Evolutionary conservation across 2,113 vertebrate species (phyloP), one percentile per base, ranked within the genome.

Genomic region (Nerophis lumbriciformis): DNA sequence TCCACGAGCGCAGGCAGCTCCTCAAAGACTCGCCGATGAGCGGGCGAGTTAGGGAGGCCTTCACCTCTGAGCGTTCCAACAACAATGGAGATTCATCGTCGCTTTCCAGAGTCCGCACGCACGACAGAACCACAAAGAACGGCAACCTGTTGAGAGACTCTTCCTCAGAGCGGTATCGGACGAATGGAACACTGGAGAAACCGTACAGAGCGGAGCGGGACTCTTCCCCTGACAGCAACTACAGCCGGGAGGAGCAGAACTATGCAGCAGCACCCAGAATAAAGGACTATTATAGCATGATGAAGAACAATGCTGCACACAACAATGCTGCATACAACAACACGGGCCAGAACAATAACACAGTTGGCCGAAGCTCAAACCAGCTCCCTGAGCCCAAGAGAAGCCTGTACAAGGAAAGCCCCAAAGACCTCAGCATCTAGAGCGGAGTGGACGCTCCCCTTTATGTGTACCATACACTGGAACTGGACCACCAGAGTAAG

Each of bases 401-500:
- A 81, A 88, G 92, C 76, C 90, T 93, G 6, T 94, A 94, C 88
- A 96, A 93, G 88, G 96, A 98, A 72, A 96, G 93, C 87, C 94
- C 93, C 88, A 95, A 95, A 59, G 96, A 98, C 91, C 97, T 99
- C 84, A 99, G 96, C 78, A 97, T 98, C 90, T 98, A 91, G 78
- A 65, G 81, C 63, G 71, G 73, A 77, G 64, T 61, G 15, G 72
- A 78, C 77, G 73, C 82, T 75, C 72, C 72, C 73, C 70, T 77
- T 67, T 78, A 67, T 61, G 66, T 81, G 69, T 87, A 87, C 72
- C 58, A 77, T 83, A 84, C 87, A 83, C 87, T 89, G 87, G 85
- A 86, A 83, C 68, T 71, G 71, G 80, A 86, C 76, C 76, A 79
- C 54, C 74, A 85, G 60, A 72, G 70, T 78, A 6, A 12, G 80